phyloP scores from a whole-genome alignment of 2,888 invertebrate genomes.

The Patella depressa region DNA sequence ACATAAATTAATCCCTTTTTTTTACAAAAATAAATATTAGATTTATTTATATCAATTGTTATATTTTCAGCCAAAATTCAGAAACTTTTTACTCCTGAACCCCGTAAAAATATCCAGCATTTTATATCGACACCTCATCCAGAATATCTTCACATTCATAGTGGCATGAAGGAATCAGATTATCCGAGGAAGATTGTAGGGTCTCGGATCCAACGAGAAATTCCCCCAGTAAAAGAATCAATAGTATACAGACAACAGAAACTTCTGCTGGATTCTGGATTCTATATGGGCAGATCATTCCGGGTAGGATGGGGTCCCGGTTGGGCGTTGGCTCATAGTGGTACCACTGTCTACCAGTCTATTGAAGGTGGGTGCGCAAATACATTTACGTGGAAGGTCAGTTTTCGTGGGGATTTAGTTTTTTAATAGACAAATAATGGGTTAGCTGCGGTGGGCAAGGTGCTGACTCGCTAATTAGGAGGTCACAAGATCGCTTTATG shows the following conservation, averaged over 20 bases:
- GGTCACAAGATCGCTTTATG: too few species aligned
- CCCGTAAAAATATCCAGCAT: slow-evolving; percentile 42
- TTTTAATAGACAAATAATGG: too few species aligned
- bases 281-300: slow-evolving; percentile 73
- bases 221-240: slow-evolving; percentile 60
- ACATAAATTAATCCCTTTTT: too few species aligned
- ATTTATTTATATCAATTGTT: too few species aligned
- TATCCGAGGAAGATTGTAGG: slow-evolving; percentile 55
- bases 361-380: slow-evolving; percentile 1
- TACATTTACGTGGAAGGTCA: too few species aligned
- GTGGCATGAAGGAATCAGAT: slow-evolving; percentile 56
- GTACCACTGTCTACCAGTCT: slow-evolving; percentile 36
- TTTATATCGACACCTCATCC: slow-evolving; percentile 50
- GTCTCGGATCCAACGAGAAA: slow-evolving; percentile 48
- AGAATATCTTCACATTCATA: slow-evolving; percentile 59
- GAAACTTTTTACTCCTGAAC: slow-evolving; percentile 50
- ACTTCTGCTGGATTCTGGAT: slow-evolving; percentile 68
- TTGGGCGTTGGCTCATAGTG: slow-evolving; percentile 75
- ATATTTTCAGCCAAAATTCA: slow-evolving; percentile 15
- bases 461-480: too few species aligned
- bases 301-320: slow-evolving; percentile 84
- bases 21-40: too few species aligned
- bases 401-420: too few species aligned
- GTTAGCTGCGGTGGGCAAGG: too few species aligned
- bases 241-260: slow-evolving; percentile 58